Base-by-base conservation (phyloP, 2,797 vertebrate species). In the Lepus townsendii region DNA sequence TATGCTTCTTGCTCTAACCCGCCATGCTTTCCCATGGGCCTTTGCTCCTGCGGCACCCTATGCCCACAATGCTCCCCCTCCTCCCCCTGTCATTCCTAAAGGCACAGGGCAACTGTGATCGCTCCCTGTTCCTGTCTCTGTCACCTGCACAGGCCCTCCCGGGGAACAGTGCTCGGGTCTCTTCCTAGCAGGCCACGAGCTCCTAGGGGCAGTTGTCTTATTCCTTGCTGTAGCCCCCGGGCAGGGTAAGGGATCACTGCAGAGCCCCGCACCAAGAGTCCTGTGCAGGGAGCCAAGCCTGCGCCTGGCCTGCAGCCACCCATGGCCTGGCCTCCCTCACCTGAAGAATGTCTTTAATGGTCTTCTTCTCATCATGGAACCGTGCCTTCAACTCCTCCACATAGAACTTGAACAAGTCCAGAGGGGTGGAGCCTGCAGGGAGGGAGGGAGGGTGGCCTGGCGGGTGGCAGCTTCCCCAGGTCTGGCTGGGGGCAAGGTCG, bases 301-400 rank as follows among this genome's bases (percentile, higher is more conserved):
- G 30, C 12, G 71, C 68, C 65, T 69, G 82, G 69, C 52, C 75
- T 86, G 54, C 50, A 47, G 65, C 79, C 60, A 65, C 10, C 50
- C 30, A 32, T 35, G 52, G 72, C 19, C 52, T 62, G 66, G 79
- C 69, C 84, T 88, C 62, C 57, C 92, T 97, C 83, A 98, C 98
- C 98, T 98, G 98, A 78, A 98, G 97, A 90, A 98, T 98, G 85
- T 98, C 98, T 95, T 98, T 98, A 96, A 98, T 98, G 83, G 98
- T 98, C 95, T 98, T 98, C 97, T 98, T 98, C 90, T 98, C 98
- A 94, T 98, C 98, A 72, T 98, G 98, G 93, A 98, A 98, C 57
- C 98, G 98, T 91, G 98, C 98, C 97, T 98, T 98, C 95, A 98
- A 97, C 80, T 98, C 98, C 82, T 98, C 98, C 95, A 98, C 98